phyloP scores from a whole-genome alignment of 2,797 vertebrate genomes.

The Acipenser transmontanus region DNA sequence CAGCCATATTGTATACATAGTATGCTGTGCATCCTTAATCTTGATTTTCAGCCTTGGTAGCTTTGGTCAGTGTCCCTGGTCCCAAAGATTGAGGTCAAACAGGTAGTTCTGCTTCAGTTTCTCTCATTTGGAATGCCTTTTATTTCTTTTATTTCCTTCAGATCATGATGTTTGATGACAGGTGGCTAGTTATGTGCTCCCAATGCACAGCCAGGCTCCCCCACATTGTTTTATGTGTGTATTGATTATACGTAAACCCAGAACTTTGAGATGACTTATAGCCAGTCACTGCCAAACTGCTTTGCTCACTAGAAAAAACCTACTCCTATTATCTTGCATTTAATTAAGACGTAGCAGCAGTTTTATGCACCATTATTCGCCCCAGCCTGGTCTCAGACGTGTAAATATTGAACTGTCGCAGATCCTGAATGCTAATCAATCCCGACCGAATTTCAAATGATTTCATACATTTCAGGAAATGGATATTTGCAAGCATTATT shows the following conservation, averaged over 20 bases:
- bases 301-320: slow-evolving; percentile 46
- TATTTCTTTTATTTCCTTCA: slow-evolving; percentile 3
- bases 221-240: slow-evolving; percentile 55
- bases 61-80: neutral
- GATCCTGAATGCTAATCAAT: slow-evolving; percentile 72
- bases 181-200: neutral
- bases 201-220: neutral
- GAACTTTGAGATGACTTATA: slow-evolving; percentile 70
- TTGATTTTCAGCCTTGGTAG: neutral
- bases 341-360: slow-evolving; percentile 75
- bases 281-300: slow-evolving; percentile 59
- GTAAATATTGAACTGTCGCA: slow-evolving; percentile 69
- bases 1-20: no score
- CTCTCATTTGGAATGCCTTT: neutral
- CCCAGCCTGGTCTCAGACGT: slow-evolving; percentile 59
- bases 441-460: slow-evolving; percentile 67
- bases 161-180: slow-evolving; percentile 5
- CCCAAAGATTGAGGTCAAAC: neutral
- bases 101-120: neutral
- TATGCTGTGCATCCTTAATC: no score
- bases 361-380: slow-evolving; percentile 70
- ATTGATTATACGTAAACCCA: slow-evolving; percentile 70
- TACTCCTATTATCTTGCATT: slow-evolving; percentile 67
- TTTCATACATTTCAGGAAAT: slow-evolving; percentile 72
- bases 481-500: slow-evolving; percentile 55